Percentiles rank a stretch among this genome's conserved stretches.
These are phyloP conservation scores for Esox masquinongy DNA, from an alignment of 2,797 vertebrate genomes.

Conservation along the genomic window DNA sequence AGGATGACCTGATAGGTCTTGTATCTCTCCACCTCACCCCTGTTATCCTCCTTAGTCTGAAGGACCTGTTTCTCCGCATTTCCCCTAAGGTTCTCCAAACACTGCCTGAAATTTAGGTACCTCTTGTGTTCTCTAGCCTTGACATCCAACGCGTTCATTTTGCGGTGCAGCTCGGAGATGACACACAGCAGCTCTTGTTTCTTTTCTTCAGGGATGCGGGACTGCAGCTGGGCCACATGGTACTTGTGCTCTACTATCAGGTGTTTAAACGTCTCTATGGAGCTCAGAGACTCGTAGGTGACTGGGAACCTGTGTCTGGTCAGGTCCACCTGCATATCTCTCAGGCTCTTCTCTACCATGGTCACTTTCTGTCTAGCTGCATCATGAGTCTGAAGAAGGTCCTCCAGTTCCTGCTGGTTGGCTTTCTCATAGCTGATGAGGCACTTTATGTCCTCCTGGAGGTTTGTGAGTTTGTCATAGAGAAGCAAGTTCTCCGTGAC, in stretches of 20 bases:
- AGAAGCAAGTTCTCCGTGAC: constrained; percentile 66
- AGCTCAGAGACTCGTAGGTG: constrained; percentile 61
- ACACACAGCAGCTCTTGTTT: constrained; percentile 56
- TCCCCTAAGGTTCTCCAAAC: constrained; percentile 69
- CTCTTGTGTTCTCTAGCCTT: constrained; percentile 66
- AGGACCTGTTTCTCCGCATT: constrained; percentile 69
- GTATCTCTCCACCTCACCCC: constrained; percentile 54
- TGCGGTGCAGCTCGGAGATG: constrained; percentile 70
- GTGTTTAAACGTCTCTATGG: constrained; percentile 61
- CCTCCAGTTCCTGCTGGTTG: constrained; percentile 62
- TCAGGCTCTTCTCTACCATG: constrained; percentile 63
- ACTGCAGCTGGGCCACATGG: constrained; percentile 63
- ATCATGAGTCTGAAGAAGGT: constrained; percentile 48
- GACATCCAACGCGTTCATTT: constrained; percentile 63
- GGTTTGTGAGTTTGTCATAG: constrained; percentile 60
- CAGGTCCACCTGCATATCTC: constrained; percentile 66
- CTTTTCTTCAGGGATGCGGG: constrained; percentile 60
- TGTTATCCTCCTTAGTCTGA: constrained; percentile 55
- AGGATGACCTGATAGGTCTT: constrained; percentile 64
- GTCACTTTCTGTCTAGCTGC: constrained; percentile 52
- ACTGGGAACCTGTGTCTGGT: constrained; percentile 66
- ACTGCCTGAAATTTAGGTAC: constrained; percentile 71
- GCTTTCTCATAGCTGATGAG: constrained; percentile 57
- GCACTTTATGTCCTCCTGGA: constrained; percentile 66
- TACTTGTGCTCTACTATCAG: constrained; percentile 67